Evolutionary conservation across 2,113 vertebrate genomes (phyloP).

Genomic region (Chloroceryle aenea): DNA sequence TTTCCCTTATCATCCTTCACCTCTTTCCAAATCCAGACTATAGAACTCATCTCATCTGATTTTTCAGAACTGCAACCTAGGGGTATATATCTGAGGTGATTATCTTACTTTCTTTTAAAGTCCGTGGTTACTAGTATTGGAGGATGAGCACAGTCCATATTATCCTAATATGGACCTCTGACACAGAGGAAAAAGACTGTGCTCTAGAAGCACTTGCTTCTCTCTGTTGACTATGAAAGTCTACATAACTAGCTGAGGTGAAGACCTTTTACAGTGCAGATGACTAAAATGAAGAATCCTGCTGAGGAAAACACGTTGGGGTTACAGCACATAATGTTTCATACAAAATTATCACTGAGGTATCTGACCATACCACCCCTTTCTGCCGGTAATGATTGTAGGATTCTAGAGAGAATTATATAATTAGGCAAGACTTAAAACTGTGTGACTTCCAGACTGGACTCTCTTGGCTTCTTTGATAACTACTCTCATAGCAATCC

Average conservation of each 20-base stretch:
- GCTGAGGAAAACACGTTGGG: background rate
- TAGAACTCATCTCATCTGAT: background rate
- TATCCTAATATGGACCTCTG: background rate
- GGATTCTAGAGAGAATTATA: background rate
- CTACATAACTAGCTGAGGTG: background rate
- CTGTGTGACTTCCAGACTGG: background rate
- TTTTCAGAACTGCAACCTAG: background rate
- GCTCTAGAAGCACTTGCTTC: background rate
- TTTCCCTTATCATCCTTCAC: background rate
- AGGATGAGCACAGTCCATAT: background rate
- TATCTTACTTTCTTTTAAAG: background rate
- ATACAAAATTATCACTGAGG: background rate
- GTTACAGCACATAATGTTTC: background rate
- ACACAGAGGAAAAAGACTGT: background rate
- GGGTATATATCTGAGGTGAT: background rate
- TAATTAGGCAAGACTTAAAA: background rate
- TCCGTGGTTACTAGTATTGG: background rate
- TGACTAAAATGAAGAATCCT: background rate
- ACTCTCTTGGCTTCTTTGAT: background rate
- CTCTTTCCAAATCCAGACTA: background rate
- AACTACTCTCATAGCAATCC: background rate
- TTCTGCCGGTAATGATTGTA: background rate
- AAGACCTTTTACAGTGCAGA: background rate
- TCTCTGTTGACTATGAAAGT: background rate
- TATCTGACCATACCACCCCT: background rate